A percentile compares a stretch with the other conserved stretches of the same genome.
Conservation (phyloP, 2,113 vertebrate species). For the Myrmecobius fasciatus region DNA sequence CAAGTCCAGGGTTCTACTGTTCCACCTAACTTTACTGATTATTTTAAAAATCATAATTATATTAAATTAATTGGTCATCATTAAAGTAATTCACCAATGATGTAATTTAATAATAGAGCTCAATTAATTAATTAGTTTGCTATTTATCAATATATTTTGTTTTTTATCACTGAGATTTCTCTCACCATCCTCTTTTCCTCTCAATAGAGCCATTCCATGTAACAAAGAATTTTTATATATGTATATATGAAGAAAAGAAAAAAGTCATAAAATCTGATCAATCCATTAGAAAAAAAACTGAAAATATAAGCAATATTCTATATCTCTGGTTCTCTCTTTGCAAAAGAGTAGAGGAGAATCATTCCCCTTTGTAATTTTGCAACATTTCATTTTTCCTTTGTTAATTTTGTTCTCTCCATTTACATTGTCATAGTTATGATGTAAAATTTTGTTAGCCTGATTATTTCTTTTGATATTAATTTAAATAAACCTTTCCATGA, state of each 20-base stretch:
- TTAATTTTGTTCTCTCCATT: slow-evolving; percentile 14
- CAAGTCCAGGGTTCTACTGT: too few relatives aligned
- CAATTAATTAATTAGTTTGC: too few relatives aligned
- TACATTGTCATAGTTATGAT: background rate
- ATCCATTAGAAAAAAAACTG: background rate
- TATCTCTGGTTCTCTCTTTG: background rate
- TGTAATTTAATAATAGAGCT: too few relatives aligned
- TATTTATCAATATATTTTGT: background rate
- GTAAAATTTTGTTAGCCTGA: background rate
- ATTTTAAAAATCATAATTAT: too few relatives aligned
- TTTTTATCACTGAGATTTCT: background rate
- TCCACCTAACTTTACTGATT: background rate
- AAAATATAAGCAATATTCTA: background rate
- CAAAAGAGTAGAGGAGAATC: background rate
- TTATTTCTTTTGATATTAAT: background rate
- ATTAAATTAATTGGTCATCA: too few relatives aligned
- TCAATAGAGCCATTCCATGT: background rate
- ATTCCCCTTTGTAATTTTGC: background rate
- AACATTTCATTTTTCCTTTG: background rate
- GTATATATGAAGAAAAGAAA: background rate
- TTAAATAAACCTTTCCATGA: background rate
- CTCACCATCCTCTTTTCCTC: background rate
- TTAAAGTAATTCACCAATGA: too few relatives aligned
- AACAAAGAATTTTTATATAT: background rate
- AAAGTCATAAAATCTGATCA: background rate